Evolutionary conservation across 2,113 vertebrate genomes (phyloP), one percentile per base, ranked within the genome.

Genomic region (Argyrosomus japonicus): DNA sequence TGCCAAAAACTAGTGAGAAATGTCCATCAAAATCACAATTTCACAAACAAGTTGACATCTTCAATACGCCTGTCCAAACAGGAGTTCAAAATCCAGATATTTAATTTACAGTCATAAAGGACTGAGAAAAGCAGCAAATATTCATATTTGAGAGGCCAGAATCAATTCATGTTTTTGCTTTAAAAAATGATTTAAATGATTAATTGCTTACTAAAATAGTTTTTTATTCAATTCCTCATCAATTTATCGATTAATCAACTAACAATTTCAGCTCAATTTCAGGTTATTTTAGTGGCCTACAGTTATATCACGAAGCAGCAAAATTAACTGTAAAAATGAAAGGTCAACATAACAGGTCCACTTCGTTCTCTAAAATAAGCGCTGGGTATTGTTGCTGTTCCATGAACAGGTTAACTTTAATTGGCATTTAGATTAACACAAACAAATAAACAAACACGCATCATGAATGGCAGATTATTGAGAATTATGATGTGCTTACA

Each of bases 401-500:
- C 13, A 61, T 50, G 27, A 85, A 85, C 75, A 83, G 72, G 77
- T 79, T 79, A 8, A 65, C 23, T 76, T 54, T 83, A 87, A 92
- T 89, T 86, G 62, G 27, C 23, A 63, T 85, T 85, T 56, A 88
- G 74, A 87, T 89, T 73, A 89, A 84, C 58, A 58, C 47, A 77
- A 79, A 81, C 74, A 90, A 84, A 89, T 50, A 81, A 61, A 18
- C 50, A 75, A 65, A 75, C 75, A 43, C 53, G 83, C 64, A 86
- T 87, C 86, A 76, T 68, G 70, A 85, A 78, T 78, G 69, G 54
- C 82, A 88, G 86, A 89, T 91, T 88, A 90, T 75, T 77, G 68
- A 84, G 84, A 88, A 88, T 87, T 89, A 92, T 75, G 84, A 85
- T 85, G 76, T 68, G 73, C 43, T 91, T 82, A 91, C 87, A 88